Base-by-base conservation (phyloP, 2,113 vertebrate species). In the Notarius quadriscutis region DNA sequence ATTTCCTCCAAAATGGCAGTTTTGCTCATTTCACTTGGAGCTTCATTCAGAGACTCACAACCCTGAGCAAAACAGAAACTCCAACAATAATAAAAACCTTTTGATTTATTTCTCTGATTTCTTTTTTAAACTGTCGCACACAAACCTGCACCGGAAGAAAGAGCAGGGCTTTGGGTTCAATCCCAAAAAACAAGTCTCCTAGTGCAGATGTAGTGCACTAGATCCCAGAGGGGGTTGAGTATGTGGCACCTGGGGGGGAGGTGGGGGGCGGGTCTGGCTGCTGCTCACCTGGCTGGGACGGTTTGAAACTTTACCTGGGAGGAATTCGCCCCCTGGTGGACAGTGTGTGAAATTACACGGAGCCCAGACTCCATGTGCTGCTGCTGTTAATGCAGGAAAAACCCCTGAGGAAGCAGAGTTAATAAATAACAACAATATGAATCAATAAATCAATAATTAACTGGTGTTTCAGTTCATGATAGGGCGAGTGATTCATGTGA, bases 111-210 rank as follows among this genome's bases (percentile, higher is more conserved):
- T 77, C 74, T 22, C 4, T 25, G 50, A 0, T 22, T 14, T 18
- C 2, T 25, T 71, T 30, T 6, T 7, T 1, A 65, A 8, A 6
- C 7, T 55, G 25, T 58, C 65, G 30, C 81, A 84, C 27, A 60
- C 67, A 57, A 85, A 62, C 48, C 50, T 50, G 58, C 41, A 48
- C 67, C 86, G 86, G 86, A 87, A 87, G 65, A n/a, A 60, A 53
- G 67, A 9, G 27, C 18, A 57, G n/a, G 60, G 20, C 58, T 69
- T 55, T 4, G 60, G 65, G 78, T 63, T 72, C 65, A 27, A 48
- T 71, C 53, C 78, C 18, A 57, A 83, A 63, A 20, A 17, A 69
- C 5, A 3, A 27, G 27, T 10, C 25, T 65, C 25, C 22, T 48
- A 0, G 10, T 51, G 8, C 18, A 20, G 17, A 72, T 34, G 11